Evolutionary conservation across 2,113 vertebrate species (phyloP).

Genomic region (Erythrocercus mccallii): DNA sequence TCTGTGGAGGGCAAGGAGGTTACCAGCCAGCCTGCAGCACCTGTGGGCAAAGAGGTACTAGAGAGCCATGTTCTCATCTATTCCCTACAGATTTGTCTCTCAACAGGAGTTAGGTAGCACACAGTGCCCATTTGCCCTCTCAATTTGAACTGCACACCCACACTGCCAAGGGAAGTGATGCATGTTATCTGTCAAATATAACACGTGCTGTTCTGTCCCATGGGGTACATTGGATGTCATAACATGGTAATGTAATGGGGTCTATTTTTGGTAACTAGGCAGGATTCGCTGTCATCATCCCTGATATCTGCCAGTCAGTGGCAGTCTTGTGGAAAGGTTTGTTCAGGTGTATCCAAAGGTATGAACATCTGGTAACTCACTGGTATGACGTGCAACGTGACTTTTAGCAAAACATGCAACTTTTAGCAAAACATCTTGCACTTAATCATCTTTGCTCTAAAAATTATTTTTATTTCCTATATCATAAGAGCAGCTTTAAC

Average conservation of each 20-base stretch:
- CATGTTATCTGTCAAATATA: background rate
- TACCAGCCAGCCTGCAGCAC: background rate
- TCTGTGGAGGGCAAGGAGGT: background rate
- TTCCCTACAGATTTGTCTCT: background rate
- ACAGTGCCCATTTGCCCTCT: background rate
- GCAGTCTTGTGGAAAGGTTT: background rate
- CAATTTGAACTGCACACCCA: rapidly evolving
- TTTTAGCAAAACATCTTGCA: background rate
- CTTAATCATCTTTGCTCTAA: background rate
- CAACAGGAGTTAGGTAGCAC: background rate
- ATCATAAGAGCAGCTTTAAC: background rate
- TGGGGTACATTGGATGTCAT: too few species aligned
- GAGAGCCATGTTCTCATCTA: background rate
- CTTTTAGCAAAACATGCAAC: background rate
- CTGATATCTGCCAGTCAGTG: background rate
- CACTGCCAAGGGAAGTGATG: background rate
- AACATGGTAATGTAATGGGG: background rate
- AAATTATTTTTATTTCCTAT: background rate
- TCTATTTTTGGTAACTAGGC: background rate
- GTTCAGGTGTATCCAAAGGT: background rate
- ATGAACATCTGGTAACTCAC: background rate
- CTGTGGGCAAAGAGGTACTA: background rate
- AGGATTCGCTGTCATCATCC: background rate
- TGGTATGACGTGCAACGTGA: background rate
- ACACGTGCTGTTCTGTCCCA: background rate